Evolutionary conservation across 2,888 invertebrate genomes (phyloP).

Genomic region (Conchocele bisecta): DNA sequence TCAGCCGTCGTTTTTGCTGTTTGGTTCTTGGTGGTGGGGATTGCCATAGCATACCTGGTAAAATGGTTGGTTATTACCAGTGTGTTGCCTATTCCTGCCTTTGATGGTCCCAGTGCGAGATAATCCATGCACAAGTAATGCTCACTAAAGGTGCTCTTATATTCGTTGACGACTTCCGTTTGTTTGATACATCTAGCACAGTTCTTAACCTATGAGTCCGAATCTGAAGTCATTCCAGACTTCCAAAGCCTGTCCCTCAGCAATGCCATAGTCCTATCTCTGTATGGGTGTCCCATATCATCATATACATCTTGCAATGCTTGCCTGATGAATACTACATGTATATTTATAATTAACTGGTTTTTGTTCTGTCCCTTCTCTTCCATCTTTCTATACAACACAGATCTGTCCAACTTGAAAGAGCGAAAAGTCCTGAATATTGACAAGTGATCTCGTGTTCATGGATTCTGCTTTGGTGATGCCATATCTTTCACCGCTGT

Average conservation of each 20-base stretch:
- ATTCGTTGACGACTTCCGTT: too few relatives aligned
- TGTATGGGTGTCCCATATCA: background rate
- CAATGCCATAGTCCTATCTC: background rate
- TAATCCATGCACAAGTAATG: background rate
- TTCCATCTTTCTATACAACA: background rate
- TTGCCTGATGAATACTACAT: background rate
- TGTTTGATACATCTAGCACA: background rate
- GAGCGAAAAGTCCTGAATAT: too few relatives aligned
- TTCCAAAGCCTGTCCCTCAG: background rate
- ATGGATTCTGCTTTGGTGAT: too few relatives aligned
- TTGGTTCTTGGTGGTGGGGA: conserved; percentile 5
- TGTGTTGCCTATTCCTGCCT: background rate
- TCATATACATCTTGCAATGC: background rate
- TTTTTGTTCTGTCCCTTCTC: background rate
- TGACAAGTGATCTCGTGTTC: too few relatives aligned
- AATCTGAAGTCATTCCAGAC: background rate
- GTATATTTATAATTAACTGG: background rate
- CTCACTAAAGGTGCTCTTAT: too few relatives aligned
- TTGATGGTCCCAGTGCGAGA: background rate
- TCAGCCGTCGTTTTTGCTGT: conserved; percentile 8
- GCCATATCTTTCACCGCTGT: too few relatives aligned
- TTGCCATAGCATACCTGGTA: background rate
- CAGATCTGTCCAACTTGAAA: too few relatives aligned
- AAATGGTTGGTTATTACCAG: conserved; percentile 4
- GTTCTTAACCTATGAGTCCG: background rate